Evolutionary conservation across 1,140 invertebrate genomes (phyloP), one percentile per base, ranked within the genome.

Genomic region (Plectrocnemia conspersa): DNA sequence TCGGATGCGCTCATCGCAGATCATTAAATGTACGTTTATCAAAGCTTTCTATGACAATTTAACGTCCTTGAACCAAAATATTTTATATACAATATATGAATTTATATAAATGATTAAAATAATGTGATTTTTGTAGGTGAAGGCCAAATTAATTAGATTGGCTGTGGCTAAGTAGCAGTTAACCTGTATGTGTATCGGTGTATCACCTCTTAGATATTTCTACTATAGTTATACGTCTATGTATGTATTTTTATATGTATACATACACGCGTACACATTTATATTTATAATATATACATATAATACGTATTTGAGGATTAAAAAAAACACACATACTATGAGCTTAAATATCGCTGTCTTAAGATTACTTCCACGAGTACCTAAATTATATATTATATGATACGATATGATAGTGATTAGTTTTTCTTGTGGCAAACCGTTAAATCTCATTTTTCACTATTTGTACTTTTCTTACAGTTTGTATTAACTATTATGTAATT

Each of bases 291-390:
- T n/a, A n/a, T n/a, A n/a, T n/a, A n/a, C n/a, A n/a, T n/a, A n/a
- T n/a, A n/a, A n/a, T n/a, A n/a, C n/a, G 13, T 16, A 42, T 42
- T n/a, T 23, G 19, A 18, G 22, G 16, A 35, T 35, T 19, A 48
- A 25, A 48, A 48, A 9, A 38, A 52, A 29, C 29, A 52, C 49
- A 52, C 58, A 55, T 55, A 61, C 44, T 58, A 61, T 52, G 59
- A 61, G 59, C 59, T 61, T 61, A 61, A 52, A 45, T 35, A 55
- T 61, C 55, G 55, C 59, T 61, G 52, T 61, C 59, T 61, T n/a
- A 61, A 52, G 48, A 58, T 61, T 48, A 58, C 59, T 61, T 61
- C 52, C 59, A 61, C 55, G 50, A 58, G 59, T 61, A 61, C 59
- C 59, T 61, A 61, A n/a, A 61, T 61, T 57, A 41, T 48, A 60